Evolutionary conservation across 2,888 invertebrate genomes (phyloP).

Genomic region (Smittia aterrima): DNA sequence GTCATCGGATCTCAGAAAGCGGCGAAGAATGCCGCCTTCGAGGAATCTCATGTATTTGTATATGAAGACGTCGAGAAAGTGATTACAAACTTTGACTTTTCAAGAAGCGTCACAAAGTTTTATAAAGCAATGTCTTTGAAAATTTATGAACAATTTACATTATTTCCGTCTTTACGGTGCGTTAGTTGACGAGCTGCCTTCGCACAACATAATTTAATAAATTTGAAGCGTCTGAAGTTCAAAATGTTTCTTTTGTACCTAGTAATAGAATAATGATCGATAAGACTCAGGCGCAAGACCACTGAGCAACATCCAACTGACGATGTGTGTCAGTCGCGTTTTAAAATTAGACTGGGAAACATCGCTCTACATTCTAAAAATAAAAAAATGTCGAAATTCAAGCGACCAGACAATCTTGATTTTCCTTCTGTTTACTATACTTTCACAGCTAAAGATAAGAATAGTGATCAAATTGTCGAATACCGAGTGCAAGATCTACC

Average conservation of each 20-base stretch:
- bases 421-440: conserved; percentile 8
- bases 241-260: too few relatives aligned
- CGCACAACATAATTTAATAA: too few relatives aligned
- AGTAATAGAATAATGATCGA: too few relatives aligned
- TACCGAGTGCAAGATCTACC: conserved; percentile 40
- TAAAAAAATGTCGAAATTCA: conserved; percentile 20
- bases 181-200: too few relatives aligned
- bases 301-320: too few relatives aligned
- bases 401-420: conserved; percentile 2
- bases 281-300: too few relatives aligned
- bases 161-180: too few relatives aligned
- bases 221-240: too few relatives aligned
- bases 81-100: background rate
- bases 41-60: conserved; percentile 4
- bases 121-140: background rate
- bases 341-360: too few relatives aligned
- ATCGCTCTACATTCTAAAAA: background rate
- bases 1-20: conserved; percentile 30
- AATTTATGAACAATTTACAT: too few relatives aligned
- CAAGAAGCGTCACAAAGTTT: background rate
- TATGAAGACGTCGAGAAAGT: background rate
- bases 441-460: conserved; percentile 36
- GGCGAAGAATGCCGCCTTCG: conserved; percentile 37
- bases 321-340: too few relatives aligned
- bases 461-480: conserved; percentile 25